Percentiles rank a stretch among this genome's conserved stretches.
Evolutionary conservation across 2,113 vertebrate genomes (phyloP).

Genomic region (Telmatochromis sp.): DNA sequence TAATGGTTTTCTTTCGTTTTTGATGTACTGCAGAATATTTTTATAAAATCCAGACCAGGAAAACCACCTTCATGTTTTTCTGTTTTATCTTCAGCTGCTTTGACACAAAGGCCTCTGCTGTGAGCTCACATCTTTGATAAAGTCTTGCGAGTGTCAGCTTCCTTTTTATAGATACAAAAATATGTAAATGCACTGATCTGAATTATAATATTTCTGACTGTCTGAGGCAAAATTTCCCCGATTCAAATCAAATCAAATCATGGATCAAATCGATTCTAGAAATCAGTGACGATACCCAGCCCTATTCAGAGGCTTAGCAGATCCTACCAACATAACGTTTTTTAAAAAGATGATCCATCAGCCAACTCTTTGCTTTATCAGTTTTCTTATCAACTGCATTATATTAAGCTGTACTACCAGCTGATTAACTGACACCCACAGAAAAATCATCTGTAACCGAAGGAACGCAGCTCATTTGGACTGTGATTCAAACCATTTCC

Average conservation of each 20-base stretch:
- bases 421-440: not conserved
- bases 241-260: fast-evolving
- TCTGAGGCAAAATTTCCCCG: not conserved
- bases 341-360: not conserved
- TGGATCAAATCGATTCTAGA: not conserved
- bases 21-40: not conserved
- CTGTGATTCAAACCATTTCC: not conserved
- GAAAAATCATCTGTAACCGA: not conserved
- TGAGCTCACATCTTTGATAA: not conserved
- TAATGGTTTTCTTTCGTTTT: not conserved
- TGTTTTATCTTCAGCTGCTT: not conserved
- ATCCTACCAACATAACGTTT: not conserved
- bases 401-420: not conserved
- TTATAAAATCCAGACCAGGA: not conserved
- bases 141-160: fast-evolving
- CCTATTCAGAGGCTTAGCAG: not conserved
- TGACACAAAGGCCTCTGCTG: not conserved
- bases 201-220: not conserved
- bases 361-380: not conserved
- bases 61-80: not conserved
- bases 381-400: not conserved
- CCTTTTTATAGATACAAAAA: not conserved
- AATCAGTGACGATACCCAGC: not conserved
- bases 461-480: not conserved
- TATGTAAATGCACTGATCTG: not conserved